Conservation (phyloP, 1,140 invertebrate species). For the Caenorhabditis tropicalis region DNA sequence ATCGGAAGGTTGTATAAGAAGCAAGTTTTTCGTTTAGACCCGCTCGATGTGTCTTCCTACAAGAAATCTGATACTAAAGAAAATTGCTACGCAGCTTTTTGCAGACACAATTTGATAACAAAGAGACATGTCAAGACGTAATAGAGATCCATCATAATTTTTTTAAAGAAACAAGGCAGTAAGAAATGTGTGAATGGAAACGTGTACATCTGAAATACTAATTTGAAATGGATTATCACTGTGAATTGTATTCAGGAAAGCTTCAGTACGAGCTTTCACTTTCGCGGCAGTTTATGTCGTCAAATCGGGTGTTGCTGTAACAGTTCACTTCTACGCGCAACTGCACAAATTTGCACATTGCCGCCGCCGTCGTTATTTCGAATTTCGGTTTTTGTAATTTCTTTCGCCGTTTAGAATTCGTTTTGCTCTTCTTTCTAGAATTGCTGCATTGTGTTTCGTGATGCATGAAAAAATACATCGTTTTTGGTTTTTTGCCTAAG, state of each 20-base stretch:
- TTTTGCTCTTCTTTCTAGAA: neutral
- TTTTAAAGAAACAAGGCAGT: no score
- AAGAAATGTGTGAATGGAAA: no score
- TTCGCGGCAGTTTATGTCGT: constrained; percentile 19
- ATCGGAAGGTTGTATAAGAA: no score
- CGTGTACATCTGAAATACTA: no score
- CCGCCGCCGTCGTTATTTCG: neutral
- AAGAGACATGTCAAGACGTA: no score
- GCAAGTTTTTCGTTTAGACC: neutral
- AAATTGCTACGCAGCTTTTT: no score
- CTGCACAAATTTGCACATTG: neutral
- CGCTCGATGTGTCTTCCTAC: neutral
- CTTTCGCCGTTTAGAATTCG: neutral
- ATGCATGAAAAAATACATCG: neutral
- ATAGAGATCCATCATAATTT: no score
- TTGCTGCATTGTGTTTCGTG: neutral
- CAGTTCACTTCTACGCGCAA: neutral
- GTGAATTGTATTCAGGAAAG: no score
- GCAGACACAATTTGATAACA: no score
- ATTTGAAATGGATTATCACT: no score
- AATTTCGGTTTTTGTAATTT: neutral
- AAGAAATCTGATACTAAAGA: neutral
- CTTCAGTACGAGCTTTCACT: constrained; percentile 18
- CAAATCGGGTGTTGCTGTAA: neutral
- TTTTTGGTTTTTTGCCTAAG: no score